Evolutionary conservation across 1,140 invertebrate species (phyloP), one percentile per base, ranked within the genome.

Genomic region (Drosophila equinoxialis): DNA sequence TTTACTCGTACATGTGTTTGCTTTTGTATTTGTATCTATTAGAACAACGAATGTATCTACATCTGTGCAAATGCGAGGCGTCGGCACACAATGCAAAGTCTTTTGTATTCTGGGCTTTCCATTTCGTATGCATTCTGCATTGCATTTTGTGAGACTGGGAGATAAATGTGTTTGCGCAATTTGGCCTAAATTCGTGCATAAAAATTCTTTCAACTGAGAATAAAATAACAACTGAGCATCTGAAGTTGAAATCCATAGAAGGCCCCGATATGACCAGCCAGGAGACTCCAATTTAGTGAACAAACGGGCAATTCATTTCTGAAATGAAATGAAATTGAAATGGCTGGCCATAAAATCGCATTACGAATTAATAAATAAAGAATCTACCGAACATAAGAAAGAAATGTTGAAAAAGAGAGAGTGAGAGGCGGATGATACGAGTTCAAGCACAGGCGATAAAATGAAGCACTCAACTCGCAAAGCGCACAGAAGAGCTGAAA

Each of bases 101-200:
- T 77, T 80, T 71, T 81, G 65, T 66, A 63, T 68, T 72, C 45
- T 81, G 65, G 76, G 71, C 69, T 72, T 86, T 81, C 74, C 82
- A 81, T 77, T 78, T 65, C 68, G 81, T 75, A 86, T 87, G 82
- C 74, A 69, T 73, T 76, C 70, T 85, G 82, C 82, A 86, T 79
- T 71, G 75, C 67, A 66, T 48, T 78, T 55, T 37, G 11, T 65
- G 61, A 61, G 60, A 35, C 65, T 42, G 7, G 35, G 11, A 30
- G 37, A 26, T 41, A 14, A 51, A 61, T 33, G 26, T 64, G 45
- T 39, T 77, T 77, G 74, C 63, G 74, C 67, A 77, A 77, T 57
- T 58, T 65, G 67, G 58, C 73, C 60, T 42, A 59, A 59, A 59
- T 59, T 59, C 57, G 45, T 51, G 45, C 45, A 51, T 51, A 23